phyloP scores from a whole-genome alignment of 2,888 invertebrate species.

The Leptinotarsa juncta region DNA sequence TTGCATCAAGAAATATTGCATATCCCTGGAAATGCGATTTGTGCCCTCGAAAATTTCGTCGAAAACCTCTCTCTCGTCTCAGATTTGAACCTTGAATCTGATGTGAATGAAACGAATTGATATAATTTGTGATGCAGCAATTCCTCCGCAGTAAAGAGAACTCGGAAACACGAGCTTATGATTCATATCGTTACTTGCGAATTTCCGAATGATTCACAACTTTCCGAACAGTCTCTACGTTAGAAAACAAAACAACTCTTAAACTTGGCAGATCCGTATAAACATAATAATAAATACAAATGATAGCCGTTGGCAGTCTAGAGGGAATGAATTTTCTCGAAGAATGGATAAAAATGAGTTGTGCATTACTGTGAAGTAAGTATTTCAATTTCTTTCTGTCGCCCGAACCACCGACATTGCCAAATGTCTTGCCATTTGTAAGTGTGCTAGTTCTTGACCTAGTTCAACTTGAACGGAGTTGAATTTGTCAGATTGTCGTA shows the following conservation, averaged over 20 bases:
- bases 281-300: conserved; percentile 42
- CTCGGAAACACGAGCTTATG: conserved; percentile 11
- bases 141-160: neutral
- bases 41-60: too few relatives aligned
- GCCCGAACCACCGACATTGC: conserved; percentile 38
- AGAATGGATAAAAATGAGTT: conserved; percentile 46
- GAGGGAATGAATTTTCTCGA: conserved; percentile 34
- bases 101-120: too few relatives aligned
- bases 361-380: conserved; percentile 40
- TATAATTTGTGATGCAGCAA: neutral
- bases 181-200: conserved; percentile 13
- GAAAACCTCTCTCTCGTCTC: too few relatives aligned
- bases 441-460: conserved; percentile 48
- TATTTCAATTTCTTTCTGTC: conserved; percentile 40
- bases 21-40: too few relatives aligned
- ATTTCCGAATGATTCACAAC: conserved; percentile 11
- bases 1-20: too few relatives aligned
- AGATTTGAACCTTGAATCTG: too few relatives aligned
- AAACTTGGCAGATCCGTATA: conserved; percentile 29
- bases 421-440: conserved; percentile 49
- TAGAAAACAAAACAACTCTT: conserved; percentile 22
- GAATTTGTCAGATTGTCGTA: conserved; percentile 26
- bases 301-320: conserved; percentile 30
- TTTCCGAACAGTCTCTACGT: conserved; percentile 16
- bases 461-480: conserved; percentile 46